phyloP scores from a whole-genome alignment of 1,140 invertebrate species.

The Formica selysi region DNA sequence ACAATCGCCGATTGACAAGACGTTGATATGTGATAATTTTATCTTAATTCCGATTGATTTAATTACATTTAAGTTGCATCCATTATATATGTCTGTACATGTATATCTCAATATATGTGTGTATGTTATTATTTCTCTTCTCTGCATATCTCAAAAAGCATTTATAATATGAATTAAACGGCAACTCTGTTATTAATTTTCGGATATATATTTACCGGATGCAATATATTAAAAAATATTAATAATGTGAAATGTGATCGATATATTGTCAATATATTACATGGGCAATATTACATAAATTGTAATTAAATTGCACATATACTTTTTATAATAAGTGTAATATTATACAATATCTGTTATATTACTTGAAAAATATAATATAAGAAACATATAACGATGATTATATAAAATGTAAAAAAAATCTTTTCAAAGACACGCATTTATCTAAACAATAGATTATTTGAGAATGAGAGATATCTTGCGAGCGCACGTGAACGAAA shows the following conservation, averaged over 20 bases:
- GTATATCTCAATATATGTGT: background rate
- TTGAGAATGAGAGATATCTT: background rate
- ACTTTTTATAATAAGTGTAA: no score
- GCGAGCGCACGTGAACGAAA: background rate
- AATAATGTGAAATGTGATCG: no score
- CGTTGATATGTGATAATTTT: slow-evolving; percentile 17
- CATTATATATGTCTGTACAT: background rate
- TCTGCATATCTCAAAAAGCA: background rate
- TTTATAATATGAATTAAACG: background rate
- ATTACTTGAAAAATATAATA: no score
- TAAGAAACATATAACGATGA: no score
- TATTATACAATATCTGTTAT: no score
- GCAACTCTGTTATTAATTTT: no score
- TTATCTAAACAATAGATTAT: slow-evolving; percentile 12
- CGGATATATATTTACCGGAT: no score
- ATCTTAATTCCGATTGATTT: slow-evolving; percentile 52
- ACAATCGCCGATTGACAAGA: background rate
- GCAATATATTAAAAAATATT: no score
- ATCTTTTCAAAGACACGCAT: background rate
- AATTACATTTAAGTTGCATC: background rate
- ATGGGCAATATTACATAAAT: no score
- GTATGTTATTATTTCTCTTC: background rate
- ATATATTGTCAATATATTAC: no score
- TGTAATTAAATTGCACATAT: no score
- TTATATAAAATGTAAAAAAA: background rate